Base-by-base conservation (phyloP, 2,888 invertebrate genomes). In the Notodonta ziczac region DNA sequence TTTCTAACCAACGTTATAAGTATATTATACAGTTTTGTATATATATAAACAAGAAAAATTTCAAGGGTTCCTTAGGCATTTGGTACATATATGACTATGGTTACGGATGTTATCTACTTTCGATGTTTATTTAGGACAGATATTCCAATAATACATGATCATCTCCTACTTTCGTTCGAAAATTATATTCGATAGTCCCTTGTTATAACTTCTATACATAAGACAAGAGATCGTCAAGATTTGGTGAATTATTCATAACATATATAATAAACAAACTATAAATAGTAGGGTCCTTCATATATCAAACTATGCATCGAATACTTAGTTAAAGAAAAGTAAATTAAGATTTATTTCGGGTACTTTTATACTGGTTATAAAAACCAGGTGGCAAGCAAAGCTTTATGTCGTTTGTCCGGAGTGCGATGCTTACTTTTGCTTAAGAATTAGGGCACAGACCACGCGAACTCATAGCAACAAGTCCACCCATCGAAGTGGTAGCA, bases 21-120 rank as follows among this genome's bases (percentile, higher is more conserved):
- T n/a, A 48, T 9, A 48, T 24, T 24, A 24, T 8, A 48, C 48
- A 48, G 3, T 10, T 8, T 2, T 16, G 50, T 50, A 14, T 48
- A 14, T 5, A 1, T 50, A 16, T 50, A 9, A 4, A 9, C 50
- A 9, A 16, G 50, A 16, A 50, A 2, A 4, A 46, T 46, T 46
- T 46, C 46, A 46, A 46, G n/a, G n/a, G 46, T 46, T 46, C 46
- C 46, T 46, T 46, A n/a, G 13, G 46, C 46, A 46, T 46, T 46
- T 4, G 13, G 13, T n/a, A 46, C 42, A 12, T 42, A 10, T 12
- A 42, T 42, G 10, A 42, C 9, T 35, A 35, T 3, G 35, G 35
- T 35, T 35, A 35, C 4, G 35, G 1, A 35, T 35, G 7, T 35
- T 35, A 42, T 2, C 24, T 24, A 24, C 42, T 48, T 48, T 6